phyloP scores from a whole-genome alignment of 2,113 vertebrate species.

The Chlamydotis undulata region DNA sequence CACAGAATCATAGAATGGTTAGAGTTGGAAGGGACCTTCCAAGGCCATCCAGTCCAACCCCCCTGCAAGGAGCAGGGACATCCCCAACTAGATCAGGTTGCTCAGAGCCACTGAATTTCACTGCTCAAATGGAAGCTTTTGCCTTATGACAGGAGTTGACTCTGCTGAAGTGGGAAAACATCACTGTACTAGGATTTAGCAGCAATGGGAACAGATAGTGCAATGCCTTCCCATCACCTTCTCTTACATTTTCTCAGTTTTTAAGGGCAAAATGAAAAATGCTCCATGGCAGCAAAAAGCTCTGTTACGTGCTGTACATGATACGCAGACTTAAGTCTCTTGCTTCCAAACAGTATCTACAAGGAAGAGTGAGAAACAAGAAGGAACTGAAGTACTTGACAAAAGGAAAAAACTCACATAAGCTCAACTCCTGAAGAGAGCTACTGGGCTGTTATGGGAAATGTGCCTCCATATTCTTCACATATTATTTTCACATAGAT shows the following conservation, averaged over 20 bases:
- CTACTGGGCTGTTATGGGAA: background rate
- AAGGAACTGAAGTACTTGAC: background rate
- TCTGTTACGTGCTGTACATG: background rate
- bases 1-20: too few species aligned
- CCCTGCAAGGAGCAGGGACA: too few species aligned
- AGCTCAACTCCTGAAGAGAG: background rate
- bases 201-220: background rate
- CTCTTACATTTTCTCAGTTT: background rate
- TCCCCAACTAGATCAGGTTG: too few species aligned
- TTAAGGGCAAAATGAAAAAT: background rate
- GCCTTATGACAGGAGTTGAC: background rate
- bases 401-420: background rate
- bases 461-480: background rate
- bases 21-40: too few species aligned
- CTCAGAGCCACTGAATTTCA: background rate
- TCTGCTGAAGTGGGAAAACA: background rate
- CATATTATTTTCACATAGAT: background rate
- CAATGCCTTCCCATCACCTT: background rate
- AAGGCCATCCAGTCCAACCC: too few species aligned
- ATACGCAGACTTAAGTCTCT: background rate
- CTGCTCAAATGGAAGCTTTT: background rate
- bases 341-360: background rate
- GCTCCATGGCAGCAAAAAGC: background rate
- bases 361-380: background rate
- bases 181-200: background rate